Conservation (phyloP, 2,113 vertebrate genomes). For the Ranitomeya imitator region DNA sequence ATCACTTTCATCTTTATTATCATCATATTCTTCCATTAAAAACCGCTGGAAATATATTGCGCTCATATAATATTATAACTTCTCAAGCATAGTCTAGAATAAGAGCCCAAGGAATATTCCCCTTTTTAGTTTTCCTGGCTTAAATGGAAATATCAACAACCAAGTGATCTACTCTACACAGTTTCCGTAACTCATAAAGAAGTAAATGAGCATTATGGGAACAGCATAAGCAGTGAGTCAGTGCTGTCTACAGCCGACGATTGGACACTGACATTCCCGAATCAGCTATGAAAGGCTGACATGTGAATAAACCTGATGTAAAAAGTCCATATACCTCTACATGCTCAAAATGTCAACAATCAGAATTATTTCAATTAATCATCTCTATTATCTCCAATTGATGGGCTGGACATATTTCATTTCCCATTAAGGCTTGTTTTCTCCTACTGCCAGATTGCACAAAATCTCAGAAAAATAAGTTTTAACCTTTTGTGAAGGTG, state of each 20-base stretch:
- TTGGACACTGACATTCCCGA: too few species aligned
- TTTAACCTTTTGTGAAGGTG: slow-evolving; percentile 47
- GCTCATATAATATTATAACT: neutral
- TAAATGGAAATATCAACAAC: too few species aligned
- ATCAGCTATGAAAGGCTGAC: too few species aligned
- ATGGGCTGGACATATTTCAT: neutral
- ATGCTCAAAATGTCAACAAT: slow-evolving; percentile 5
- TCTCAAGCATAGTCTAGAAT: neutral
- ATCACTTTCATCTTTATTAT: neutral
- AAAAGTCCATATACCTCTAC: slow-evolving; percentile 17
- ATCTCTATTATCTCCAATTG: neutral
- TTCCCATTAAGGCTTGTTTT: neutral
- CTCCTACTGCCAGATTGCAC: slow-evolving; percentile 32
- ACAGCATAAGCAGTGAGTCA: too few species aligned
- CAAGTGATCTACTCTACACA: too few species aligned
- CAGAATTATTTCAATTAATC: neutral
- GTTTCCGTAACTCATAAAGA: too few species aligned
- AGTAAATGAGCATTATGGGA: too few species aligned
- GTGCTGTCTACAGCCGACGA: too few species aligned
- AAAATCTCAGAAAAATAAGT: slow-evolving; percentile 15
- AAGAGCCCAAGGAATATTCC: neutral
- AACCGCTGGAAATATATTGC: neutral
- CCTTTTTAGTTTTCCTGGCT: too few species aligned
- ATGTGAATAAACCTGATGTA: neutral
- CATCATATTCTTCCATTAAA: neutral